phyloP scores from a whole-genome alignment of 2,888 invertebrate species.

The Vandiemenella viatica region DNA sequence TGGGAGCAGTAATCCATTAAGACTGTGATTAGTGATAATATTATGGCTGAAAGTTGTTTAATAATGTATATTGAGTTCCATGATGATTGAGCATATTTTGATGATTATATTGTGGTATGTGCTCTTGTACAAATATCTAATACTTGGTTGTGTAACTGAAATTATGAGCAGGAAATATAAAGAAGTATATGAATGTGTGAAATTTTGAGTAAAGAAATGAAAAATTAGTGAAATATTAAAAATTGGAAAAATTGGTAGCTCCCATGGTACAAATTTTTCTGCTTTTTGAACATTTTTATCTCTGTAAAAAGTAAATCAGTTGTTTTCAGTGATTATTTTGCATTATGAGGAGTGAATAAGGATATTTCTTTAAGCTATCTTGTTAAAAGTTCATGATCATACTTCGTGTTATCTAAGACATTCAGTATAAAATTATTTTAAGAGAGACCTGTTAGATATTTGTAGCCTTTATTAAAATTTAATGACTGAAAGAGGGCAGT shows the following conservation, averaged over 20 bases:
- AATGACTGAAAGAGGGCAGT: no score
- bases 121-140: no score
- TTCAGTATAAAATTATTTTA: no score
- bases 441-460: no score
- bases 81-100: slow-evolving; percentile 8
- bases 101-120: background rate
- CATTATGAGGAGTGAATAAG: no score
- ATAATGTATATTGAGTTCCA: slow-evolving; percentile 9
- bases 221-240: background rate
- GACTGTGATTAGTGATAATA: slow-evolving; percentile 15
- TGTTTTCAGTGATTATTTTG: no score
- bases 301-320: background rate
- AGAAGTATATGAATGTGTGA: slow-evolving; percentile 3
- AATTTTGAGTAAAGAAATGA: background rate
- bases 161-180: no score
- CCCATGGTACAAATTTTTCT: slow-evolving; percentile 13
- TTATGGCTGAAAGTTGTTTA: slow-evolving; percentile 3
- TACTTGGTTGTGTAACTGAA: no score
- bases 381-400: no score
- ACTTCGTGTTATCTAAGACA: no score
- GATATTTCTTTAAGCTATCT: no score
- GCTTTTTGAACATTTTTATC: slow-evolving; percentile 7
- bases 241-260: slow-evolving; percentile 5
- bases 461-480: no score
- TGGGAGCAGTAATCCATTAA: slow-evolving; percentile 11